phyloP scores from a whole-genome alignment of 2,797 vertebrate genomes.

The Malurus splendens region DNA sequence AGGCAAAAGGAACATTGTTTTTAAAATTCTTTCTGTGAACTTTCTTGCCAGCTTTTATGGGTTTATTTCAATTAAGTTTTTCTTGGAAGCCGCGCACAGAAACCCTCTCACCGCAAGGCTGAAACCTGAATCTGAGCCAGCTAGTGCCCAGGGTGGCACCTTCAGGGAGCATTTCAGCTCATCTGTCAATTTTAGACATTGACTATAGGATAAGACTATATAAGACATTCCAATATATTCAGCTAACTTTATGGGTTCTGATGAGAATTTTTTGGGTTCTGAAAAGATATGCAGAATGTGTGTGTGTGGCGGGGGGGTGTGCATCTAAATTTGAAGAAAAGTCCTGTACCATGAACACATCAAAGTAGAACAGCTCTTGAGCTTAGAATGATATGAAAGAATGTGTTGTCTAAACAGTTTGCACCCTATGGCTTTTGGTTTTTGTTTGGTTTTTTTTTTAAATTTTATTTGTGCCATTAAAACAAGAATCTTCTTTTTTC shows the following conservation, averaged over 20 bases:
- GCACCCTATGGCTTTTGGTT: not conserved
- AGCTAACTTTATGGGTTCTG: not conserved
- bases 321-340: not conserved
- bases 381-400: not conserved
- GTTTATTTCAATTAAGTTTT: not conserved
- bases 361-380: not conserved
- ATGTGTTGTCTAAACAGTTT: not conserved
- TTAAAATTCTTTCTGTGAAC: not conserved
- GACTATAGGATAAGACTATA: not conserved
- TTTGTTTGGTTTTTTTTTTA: fast-evolving
- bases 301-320: fast-evolving
- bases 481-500: not conserved
- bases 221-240: fast-evolving
- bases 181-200: not conserved
- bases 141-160: fast-evolving
- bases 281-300: not conserved
- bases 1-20: not conserved
- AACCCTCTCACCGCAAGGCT: not conserved
- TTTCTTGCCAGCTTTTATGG: not conserved
- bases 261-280: not conserved
- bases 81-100: not conserved
- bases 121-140: not conserved
- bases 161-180: not conserved
- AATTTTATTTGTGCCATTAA: not conserved
- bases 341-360: not conserved